A percentile compares a stretch with the other conserved stretches of the same genome.
phyloP scores from a whole-genome alignment of 2,113 vertebrate species.

The Struthio camelus region DNA sequence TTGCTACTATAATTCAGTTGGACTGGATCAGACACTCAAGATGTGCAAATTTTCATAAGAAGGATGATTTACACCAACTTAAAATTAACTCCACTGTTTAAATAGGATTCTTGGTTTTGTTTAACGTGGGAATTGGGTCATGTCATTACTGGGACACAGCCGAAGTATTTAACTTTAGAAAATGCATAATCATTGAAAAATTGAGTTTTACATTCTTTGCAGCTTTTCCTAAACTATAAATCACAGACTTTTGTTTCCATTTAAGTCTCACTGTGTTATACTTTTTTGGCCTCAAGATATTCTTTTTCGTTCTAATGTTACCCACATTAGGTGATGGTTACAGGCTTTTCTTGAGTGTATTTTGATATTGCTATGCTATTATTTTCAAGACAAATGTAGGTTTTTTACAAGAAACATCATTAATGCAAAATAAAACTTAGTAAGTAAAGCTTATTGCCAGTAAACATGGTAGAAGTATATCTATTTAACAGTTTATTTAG shows the following conservation, averaged over 20 bases:
- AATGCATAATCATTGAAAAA: neutral
- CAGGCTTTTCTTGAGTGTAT: neutral
- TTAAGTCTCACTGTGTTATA: neutral
- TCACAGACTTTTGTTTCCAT: neutral
- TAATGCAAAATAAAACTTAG: neutral
- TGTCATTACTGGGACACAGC: neutral
- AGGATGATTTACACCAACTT: neutral
- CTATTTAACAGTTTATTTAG: neutral
- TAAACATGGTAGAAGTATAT: neutral
- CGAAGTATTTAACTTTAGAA: neutral
- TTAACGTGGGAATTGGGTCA: neutral
- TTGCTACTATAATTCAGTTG: neutral
- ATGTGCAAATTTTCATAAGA: neutral
- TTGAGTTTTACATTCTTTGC: neutral
- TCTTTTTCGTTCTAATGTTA: neutral
- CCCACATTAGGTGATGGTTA: neutral
- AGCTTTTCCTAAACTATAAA: neutral
- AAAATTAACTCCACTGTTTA: neutral
- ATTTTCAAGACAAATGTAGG: neutral
- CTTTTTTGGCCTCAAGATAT: neutral
- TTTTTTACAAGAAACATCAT: neutral
- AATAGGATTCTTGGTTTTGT: neutral
- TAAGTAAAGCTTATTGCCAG: neutral
- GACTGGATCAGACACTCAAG: neutral
- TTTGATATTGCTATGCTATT: neutral